Conservation (phyloP, 2,888 invertebrate species). For the Bombylius discolor region DNA sequence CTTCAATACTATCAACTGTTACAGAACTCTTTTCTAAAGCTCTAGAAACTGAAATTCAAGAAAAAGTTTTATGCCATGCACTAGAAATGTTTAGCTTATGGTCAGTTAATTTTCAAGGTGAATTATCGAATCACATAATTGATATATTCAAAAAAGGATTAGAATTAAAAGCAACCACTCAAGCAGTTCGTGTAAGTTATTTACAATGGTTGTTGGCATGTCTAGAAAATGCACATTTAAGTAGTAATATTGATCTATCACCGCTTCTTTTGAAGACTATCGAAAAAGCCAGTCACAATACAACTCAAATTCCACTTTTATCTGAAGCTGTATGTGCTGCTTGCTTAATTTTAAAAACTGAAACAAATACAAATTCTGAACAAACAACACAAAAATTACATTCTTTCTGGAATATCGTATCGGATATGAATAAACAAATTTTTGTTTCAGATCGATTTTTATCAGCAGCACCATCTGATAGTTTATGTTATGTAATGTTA, state of each 20-base stretch:
- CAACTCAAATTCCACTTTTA: slow-evolving; percentile 54
- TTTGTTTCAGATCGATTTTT: slow-evolving; percentile 76
- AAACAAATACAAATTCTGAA: slow-evolving; percentile 33
- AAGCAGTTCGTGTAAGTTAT: slow-evolving; percentile 64
- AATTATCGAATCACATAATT: slow-evolving; percentile 50
- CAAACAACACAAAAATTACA: slow-evolving; percentile 30
- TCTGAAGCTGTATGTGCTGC: slow-evolving; percentile 60
- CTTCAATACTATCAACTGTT: slow-evolving; percentile 47
- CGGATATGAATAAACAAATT: slow-evolving; percentile 62
- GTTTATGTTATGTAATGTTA: slow-evolving; percentile 54
- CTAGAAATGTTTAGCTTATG: slow-evolving; percentile 70
- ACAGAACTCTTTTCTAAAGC: slow-evolving; percentile 59
- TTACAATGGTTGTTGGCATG: slow-evolving; percentile 59
- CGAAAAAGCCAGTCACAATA: slow-evolving; percentile 62
- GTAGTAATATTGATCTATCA: slow-evolving; percentile 39
- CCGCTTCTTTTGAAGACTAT: slow-evolving; percentile 57
- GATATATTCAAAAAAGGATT: slow-evolving; percentile 61
- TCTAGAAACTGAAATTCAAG: slow-evolving; percentile 80
- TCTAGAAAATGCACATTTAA: slow-evolving; percentile 42
- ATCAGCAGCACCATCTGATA: slow-evolving; percentile 56
- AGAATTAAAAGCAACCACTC: slow-evolving; percentile 61
- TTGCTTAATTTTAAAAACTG: slow-evolving; percentile 50
- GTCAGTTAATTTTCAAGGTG: slow-evolving; percentile 53
- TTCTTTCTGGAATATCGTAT: slow-evolving; percentile 54
- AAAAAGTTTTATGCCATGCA: slow-evolving; percentile 72